These are phyloP conservation scores for Myotis planiceps DNA, from an alignment of 2,797 vertebrate species.

Conservation along the genomic window DNA sequence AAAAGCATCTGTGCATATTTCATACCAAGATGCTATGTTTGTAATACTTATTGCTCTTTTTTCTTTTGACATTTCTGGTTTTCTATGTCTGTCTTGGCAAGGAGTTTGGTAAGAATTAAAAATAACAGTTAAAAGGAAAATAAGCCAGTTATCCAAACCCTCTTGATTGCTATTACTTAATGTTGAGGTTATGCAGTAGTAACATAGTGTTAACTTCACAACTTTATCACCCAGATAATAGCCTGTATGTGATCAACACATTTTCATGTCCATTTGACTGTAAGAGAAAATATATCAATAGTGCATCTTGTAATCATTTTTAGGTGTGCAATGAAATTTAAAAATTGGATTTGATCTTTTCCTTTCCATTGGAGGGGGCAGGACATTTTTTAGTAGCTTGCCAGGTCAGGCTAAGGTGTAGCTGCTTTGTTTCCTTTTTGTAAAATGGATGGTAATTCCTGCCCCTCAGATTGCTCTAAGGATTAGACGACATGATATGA, in stretches of 20 bases:
- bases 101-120: slow-evolving; percentile 15
- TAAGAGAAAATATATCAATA: background rate
- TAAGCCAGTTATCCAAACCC: background rate
- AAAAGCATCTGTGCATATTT: slow-evolving; percentile 19
- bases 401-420: background rate
- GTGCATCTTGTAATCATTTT: background rate
- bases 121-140: slow-evolving; percentile 7
- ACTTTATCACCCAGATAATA: background rate
- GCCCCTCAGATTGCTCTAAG: background rate
- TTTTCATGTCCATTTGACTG: background rate
- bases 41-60: slow-evolving; percentile 29
- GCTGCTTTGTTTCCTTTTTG: background rate
- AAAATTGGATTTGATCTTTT: slow-evolving; percentile 7
- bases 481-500: background rate
- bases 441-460: background rate
- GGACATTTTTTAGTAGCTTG: background rate
- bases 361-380: background rate
- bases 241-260: background rate
- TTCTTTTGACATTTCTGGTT: slow-evolving; percentile 38
- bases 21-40: background rate
- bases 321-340: slow-evolving; percentile 1
- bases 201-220: background rate
- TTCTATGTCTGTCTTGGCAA: slow-evolving; percentile 30
- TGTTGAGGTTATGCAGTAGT: background rate
- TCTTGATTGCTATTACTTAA: background rate